These are phyloP conservation scores for Macaria liturata DNA, from an alignment of 2,888 invertebrate species.

Conservation along the genomic window DNA sequence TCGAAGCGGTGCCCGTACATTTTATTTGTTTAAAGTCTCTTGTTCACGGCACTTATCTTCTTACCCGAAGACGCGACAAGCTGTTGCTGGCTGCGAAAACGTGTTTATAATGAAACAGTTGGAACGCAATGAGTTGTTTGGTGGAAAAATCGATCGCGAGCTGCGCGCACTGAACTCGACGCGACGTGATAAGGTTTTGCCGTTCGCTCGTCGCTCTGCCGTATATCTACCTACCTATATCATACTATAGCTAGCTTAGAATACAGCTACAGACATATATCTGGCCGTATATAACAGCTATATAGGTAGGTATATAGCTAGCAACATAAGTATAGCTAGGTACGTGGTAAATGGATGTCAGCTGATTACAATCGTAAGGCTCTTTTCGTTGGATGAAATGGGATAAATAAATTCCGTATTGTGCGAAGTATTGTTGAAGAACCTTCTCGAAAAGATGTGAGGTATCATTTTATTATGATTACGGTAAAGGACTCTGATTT, in stretches of 20 bases:
- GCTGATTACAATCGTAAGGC: conserved; percentile 32
- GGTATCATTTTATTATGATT: not conserved
- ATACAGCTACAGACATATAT: not conserved
- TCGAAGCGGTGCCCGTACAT: conserved; percentile 56
- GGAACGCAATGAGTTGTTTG: conserved; percentile 70
- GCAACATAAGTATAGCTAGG: conserved; percentile 4
- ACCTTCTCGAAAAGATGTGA: not conserved
- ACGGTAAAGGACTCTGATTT: too few relatives aligned
- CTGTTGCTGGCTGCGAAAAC: conserved; percentile 52
- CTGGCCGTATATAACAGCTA: conserved; percentile 1
- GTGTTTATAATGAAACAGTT: conserved; percentile 72
- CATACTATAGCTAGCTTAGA: conserved; percentile 15
- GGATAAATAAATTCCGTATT: not conserved
- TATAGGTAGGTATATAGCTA: not conserved
- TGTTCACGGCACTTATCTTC: conserved; percentile 26
- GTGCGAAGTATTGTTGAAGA: not conserved
- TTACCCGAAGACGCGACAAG: conserved; percentile 33
- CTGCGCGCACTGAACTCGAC: conserved; percentile 69
- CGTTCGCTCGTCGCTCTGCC: conserved; percentile 35
- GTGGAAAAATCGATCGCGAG: conserved; percentile 76
- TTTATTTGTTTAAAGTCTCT: conserved; percentile 49
- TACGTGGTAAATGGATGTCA: conserved; percentile 24
- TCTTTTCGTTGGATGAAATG: conserved; percentile 7
- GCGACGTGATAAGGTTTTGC: conserved; percentile 63
- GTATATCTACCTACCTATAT: conserved; percentile 22